Percentiles rank a stretch among this genome's conserved stretches.
These are phyloP conservation scores for Gallinago paraguaiae DNA, from an alignment of 2,113 vertebrate species.

Conservation along the genomic window DNA sequence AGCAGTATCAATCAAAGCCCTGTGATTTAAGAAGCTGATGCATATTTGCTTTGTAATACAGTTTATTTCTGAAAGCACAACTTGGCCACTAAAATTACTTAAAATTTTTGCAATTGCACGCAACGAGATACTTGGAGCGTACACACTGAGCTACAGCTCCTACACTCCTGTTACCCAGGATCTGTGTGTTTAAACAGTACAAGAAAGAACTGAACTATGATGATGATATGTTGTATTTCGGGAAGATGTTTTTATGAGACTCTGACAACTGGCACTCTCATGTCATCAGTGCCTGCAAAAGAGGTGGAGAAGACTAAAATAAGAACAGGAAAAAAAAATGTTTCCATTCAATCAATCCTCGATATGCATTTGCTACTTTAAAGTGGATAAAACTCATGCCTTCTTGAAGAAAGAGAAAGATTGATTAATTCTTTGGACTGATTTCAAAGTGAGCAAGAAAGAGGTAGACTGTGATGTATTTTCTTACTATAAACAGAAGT, in stretches of 20 bases:
- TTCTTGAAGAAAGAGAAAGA: background rate
- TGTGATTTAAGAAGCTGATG: background rate
- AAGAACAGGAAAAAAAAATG: background rate
- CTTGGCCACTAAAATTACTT: background rate
- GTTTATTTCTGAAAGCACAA: background rate
- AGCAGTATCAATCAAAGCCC: background rate
- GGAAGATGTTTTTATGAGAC: background rate
- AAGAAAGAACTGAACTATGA: background rate
- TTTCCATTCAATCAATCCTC: background rate
- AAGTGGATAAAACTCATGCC: background rate
- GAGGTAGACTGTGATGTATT: background rate
- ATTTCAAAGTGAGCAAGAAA: background rate
- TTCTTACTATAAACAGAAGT: background rate
- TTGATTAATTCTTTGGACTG: background rate
- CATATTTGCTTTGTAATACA: background rate
- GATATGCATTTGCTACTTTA: background rate
- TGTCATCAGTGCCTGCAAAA: background rate
- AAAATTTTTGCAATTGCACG: background rate
- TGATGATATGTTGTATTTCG: background rate
- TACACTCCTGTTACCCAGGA: background rate
- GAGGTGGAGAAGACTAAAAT: background rate
- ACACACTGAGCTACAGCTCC: background rate
- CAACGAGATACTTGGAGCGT: background rate
- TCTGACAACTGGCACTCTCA: background rate
- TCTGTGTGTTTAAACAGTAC: background rate